Percentiles rank a stretch among this genome's conserved stretches.
Conservation (phyloP, 1,140 invertebrate genomes). For the Harpegnathos saltator region DNA sequence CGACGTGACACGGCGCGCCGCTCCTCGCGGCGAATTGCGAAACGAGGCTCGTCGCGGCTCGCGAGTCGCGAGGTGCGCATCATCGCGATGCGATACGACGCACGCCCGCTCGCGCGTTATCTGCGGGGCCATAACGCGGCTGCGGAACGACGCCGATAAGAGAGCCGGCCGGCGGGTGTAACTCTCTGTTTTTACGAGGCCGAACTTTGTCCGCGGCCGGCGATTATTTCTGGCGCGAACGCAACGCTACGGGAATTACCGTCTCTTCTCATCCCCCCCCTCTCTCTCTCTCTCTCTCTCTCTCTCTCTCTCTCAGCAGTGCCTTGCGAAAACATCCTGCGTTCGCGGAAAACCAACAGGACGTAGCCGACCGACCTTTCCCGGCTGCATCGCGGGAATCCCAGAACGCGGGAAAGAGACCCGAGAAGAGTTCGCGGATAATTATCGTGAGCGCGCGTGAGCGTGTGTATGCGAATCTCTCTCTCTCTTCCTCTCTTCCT, state of each 20-base stretch:
- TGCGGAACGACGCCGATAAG: slow-evolving; percentile 75
- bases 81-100: not conserved
- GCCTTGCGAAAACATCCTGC: slow-evolving; percentile 78
- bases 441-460: slow-evolving; percentile 23
- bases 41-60: too few relatives aligned
- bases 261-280: too few relatives aligned
- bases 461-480: not conserved
- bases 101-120: slow-evolving; percentile 43
- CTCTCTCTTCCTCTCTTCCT: too few relatives aligned
- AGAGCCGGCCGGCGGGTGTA: slow-evolving; percentile 34
- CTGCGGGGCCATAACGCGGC: slow-evolving; percentile 65
- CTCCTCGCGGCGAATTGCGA: too few relatives aligned
- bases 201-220: slow-evolving; percentile 57
- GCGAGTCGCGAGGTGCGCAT: too few relatives aligned
- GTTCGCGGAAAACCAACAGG: slow-evolving; percentile 72
- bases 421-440: not conserved
- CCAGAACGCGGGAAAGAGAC: not conserved
- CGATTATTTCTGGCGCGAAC: slow-evolving; percentile 78
- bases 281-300: too few relatives aligned
- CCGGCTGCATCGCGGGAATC: not conserved
- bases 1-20: not conserved
- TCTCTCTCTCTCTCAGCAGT: too few relatives aligned
- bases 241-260: slow-evolving; percentile 14
- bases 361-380: slow-evolving; percentile 53
- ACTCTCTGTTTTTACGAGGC: slow-evolving; percentile 79